These are phyloP conservation scores for Chionomys nivalis DNA, from an alignment of 2,113 vertebrate species.

Conservation along the genomic window DNA sequence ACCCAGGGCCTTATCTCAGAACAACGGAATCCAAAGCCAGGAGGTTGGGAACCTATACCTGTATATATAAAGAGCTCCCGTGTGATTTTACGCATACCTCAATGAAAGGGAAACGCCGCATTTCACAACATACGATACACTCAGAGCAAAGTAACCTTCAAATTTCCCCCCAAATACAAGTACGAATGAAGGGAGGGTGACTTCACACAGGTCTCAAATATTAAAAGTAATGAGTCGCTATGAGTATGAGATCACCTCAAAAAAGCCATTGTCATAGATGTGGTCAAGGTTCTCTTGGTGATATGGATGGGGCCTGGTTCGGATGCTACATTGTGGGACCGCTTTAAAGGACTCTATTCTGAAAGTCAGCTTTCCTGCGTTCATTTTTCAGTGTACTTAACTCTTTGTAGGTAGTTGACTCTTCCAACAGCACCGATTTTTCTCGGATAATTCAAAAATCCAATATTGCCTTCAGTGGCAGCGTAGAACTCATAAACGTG, in stretches of 20 bases:
- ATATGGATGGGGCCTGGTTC: neutral
- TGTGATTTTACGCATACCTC: neutral
- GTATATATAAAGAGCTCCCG: neutral
- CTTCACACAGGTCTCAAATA: neutral
- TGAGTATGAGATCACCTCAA: neutral
- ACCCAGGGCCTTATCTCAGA: neutral
- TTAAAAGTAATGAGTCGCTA: neutral
- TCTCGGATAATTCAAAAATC: constrained; percentile 90
- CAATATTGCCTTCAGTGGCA: constrained; percentile 92
- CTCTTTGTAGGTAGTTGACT: constrained; percentile 87
- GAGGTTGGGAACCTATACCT: neutral
- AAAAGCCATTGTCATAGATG: neutral
- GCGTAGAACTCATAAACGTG: constrained; percentile 91
- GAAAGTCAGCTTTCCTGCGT: neutral
- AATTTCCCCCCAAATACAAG: neutral
- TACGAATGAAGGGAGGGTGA: neutral
- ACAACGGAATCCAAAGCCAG: neutral
- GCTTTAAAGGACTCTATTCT: neutral
- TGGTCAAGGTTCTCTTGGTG: neutral
- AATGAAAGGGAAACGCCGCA: neutral
- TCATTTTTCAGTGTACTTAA: constrained; percentile 77
- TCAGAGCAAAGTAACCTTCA: neutral
- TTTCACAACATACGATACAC: neutral
- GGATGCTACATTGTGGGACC: neutral
- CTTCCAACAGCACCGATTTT: constrained; percentile 92